A percentile compares a stretch with the other conserved stretches of the same genome.
Conservation (phyloP, 2,113 vertebrate genomes). For the Oreochromis tanganicae region DNA sequence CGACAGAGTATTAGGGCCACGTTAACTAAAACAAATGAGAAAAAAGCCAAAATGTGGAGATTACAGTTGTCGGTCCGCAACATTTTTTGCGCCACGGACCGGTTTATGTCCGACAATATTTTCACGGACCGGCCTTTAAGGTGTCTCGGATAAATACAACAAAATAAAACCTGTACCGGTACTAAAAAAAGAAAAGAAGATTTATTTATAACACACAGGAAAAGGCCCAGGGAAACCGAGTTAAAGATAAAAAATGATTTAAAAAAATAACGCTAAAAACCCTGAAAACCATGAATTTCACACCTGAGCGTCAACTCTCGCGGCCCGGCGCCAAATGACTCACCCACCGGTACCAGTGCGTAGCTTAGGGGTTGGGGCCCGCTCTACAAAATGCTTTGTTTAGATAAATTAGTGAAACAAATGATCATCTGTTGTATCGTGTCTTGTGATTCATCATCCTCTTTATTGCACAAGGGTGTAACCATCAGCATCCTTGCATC, state of each 20-base stretch:
- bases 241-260: not conserved
- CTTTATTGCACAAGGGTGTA: not conserved
- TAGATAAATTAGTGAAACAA: not conserved
- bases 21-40: not conserved
- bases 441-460: not conserved
- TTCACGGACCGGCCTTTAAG: not conserved
- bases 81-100: not conserved
- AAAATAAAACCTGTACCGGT: not conserved
- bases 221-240: rapidly evolving
- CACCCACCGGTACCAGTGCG: not conserved
- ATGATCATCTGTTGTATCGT: not conserved
- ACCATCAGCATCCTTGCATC: not conserved
- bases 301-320: not conserved
- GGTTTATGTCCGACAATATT: not conserved
- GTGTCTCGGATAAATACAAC: not conserved
- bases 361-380: not conserved
- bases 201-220: not conserved
- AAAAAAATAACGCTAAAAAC: not conserved
- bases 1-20: not conserved
- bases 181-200: not conserved
- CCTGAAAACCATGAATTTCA: not conserved
- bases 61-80: not conserved
- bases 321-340: rapidly evolving
- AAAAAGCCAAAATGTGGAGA: not conserved
- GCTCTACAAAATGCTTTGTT: not conserved